These are phyloP conservation scores for Pipistrellus kuhlii DNA, from an alignment of 2,797 vertebrate species.

Conservation along the genomic window DNA sequence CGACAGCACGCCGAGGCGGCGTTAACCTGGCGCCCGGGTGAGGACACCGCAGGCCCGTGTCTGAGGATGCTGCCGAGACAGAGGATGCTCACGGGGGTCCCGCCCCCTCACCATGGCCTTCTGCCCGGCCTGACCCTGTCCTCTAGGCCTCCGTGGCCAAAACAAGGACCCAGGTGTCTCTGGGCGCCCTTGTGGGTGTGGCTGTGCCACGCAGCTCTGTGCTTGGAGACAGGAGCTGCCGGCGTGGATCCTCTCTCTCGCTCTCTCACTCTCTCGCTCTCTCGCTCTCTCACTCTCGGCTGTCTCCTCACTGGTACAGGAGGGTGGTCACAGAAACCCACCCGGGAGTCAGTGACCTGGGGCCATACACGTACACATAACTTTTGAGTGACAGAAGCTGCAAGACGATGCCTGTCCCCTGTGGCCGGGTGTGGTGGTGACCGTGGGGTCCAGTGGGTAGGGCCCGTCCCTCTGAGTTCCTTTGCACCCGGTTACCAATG, in stretches of 20 bases:
- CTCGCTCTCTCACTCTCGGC: background rate
- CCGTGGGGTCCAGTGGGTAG: background rate
- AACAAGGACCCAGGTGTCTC: too few relatives aligned
- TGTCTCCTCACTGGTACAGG: background rate
- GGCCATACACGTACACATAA: background rate
- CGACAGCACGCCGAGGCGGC: fast-evolving
- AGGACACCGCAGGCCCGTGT: background rate
- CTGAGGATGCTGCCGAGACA: background rate
- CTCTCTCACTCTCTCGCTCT: too few relatives aligned
- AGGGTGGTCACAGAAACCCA: background rate
- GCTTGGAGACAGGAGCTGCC: too few relatives aligned
- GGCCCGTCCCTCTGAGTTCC: background rate
- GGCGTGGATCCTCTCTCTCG: fast-evolving
- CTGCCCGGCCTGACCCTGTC: background rate
- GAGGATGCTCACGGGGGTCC: background rate
- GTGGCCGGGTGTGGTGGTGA: too few relatives aligned
- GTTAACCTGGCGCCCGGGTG: too few relatives aligned
- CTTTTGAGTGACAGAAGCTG: background rate
- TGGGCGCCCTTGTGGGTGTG: background rate
- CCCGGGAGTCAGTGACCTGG: fast-evolving
- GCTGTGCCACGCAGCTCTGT: background rate
- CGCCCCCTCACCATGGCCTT: too few relatives aligned
- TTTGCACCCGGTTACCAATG: background rate
- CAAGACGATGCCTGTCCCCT: too few relatives aligned
- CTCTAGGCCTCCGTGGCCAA: background rate